Evolutionary conservation across 2,113 vertebrate species (phyloP).

Genomic region (Tor tambroides): DNA sequence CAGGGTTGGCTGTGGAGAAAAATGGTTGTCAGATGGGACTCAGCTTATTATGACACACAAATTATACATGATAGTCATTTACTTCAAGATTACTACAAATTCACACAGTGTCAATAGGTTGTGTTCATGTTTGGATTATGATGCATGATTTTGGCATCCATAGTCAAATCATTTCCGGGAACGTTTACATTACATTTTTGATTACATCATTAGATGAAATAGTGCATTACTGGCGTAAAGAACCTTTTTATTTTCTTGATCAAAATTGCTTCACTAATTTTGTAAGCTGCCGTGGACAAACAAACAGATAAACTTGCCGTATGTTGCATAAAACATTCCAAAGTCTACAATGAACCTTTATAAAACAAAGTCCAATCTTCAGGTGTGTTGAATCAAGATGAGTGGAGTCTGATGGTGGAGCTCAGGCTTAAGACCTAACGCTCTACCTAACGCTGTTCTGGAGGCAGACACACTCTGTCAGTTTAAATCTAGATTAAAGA

Average conservation of each 20-base stretch:
- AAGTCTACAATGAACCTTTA: background rate
- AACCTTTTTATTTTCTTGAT: background rate
- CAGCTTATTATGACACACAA: conserved; percentile 18
- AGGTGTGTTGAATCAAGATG: conserved; percentile 3
- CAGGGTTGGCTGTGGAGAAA: conserved; percentile 68
- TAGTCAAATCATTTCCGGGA: background rate
- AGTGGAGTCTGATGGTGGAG: background rate
- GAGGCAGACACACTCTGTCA: too few relatives aligned
- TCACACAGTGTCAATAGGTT: background rate
- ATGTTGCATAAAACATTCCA: background rate
- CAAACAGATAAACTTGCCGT: background rate
- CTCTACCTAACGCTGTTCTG: too few relatives aligned
- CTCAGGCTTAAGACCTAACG: too few relatives aligned
- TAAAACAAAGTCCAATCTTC: background rate
- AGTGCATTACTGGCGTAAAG: background rate
- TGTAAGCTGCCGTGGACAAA: background rate
- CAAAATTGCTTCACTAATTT: background rate
- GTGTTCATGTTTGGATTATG: conserved; percentile 5
- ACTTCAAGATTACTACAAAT: background rate
- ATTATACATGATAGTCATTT: background rate
- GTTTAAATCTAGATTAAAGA: too few relatives aligned
- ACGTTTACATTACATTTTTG: background rate
- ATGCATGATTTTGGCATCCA: conserved; percentile 3
- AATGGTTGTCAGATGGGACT: conserved; percentile 44
- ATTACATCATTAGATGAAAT: conserved; percentile 27